Base-by-base conservation (phyloP, 2,888 invertebrate species). In the Tolmerus cingulatus region DNA sequence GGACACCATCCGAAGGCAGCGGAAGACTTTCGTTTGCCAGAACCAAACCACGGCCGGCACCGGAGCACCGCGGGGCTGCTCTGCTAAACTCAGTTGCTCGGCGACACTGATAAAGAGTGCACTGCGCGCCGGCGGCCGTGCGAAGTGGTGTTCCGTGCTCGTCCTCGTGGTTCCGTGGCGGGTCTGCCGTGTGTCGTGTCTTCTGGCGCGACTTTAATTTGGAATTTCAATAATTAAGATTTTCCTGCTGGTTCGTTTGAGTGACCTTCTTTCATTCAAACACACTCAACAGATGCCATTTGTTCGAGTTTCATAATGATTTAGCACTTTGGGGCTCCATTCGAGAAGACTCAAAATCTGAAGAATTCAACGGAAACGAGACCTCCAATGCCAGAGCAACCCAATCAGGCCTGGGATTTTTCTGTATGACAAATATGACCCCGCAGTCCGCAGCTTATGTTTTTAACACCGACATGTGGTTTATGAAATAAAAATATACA, bases 401-500 rank as follows among this genome's bases (percentile, higher is more conserved):
- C 12, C 27, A 57, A 30, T 3, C 51, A 1, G 27, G 23, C 27
- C 66, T 84, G 23, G 66, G 27, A 66, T 66, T 84, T 84, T 84
- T 84, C 66, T 19, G 12, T 46, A 40, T 84, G 66, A 84, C 82
- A 74, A 74, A 84, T 43, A 74, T 74, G 85, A 85, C 85, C 74
- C 85, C 85, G 74, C 74, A 55, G 46, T 43, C 85, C 40, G 66
- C 40, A 84, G 40, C 82, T 84, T 55, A 81, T 84, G 82, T 84
- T 84, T 66, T 84, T 66, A 84, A 85, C 85, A 85, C 74, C 74
- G 85, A 85, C 74, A 85, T 85, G 85, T 85, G 85, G 74, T 74
- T 84, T 84, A 85, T 85, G 74, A 85, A 85, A 74, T 85, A 85
- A 85, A 85, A 85, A 85, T 85, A 85, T 74, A 85, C 85, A 85